Evolutionary conservation across 1,140 invertebrate species (phyloP), one percentile per base, ranked within the genome.

Genomic region (Mya arenaria): DNA sequence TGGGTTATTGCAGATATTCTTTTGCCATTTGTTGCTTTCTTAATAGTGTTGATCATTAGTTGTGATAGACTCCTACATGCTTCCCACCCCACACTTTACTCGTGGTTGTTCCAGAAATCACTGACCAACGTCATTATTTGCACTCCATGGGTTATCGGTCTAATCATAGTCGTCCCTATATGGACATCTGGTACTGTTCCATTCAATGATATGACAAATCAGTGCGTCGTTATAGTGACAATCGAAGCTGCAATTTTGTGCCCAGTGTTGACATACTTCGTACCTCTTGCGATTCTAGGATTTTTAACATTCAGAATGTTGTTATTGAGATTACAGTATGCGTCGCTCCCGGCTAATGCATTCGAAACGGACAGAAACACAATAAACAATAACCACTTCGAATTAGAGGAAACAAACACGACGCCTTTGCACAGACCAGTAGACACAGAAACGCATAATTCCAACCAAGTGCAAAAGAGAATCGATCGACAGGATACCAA

Each of bases 181-280:
- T 80, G 77, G 77, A 80, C 65, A 23, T 69, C 77, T 62, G 77
- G 65, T 1, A 69, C 55, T 6, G 44, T 80, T 28, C 77, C 77
- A n/a, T 62, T 69, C 25, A 28, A 41, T 4, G 44, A 71, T 32
- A 17, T 23, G 34, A 55, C 65, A 15, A 30, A 65, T 19, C 48
- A 71, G 62, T 80, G 77, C 36, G n/a, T 41, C 44, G 56, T 71
- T 44, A 3, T 68, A 8, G 62, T 80, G 4, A 56, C 37, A n/a
- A 60, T 37, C 32, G 77, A 62, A 34, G 32, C 44, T 17, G 77
- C 65, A 28, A 80, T 80, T 39, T n/a, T 62, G n/a, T 80, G 77
- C 19, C 65, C 77, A 17, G 10, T 80, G 32, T 5, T 80, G 4
- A 69, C 77, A 37, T 80, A 37, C 36, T 80, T 80, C 23, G 34